Percentiles rank a stretch among this genome's conserved stretches.
phyloP scores from a whole-genome alignment of 2,797 vertebrate genomes.

The Enteromius radiatus region DNA sequence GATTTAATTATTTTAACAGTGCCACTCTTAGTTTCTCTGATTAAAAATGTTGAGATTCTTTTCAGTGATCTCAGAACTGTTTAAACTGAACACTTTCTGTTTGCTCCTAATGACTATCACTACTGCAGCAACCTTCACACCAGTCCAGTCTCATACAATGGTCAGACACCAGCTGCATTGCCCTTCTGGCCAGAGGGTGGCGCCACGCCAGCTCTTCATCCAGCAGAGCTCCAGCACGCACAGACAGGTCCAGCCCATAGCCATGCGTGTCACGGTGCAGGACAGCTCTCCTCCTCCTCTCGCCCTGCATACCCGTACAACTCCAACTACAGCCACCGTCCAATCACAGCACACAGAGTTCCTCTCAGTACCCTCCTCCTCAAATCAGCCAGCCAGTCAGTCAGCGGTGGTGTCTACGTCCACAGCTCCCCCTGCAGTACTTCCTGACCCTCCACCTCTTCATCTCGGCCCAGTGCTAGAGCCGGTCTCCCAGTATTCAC shows the following conservation, averaged over 20 bases:
- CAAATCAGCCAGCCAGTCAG: slow-evolving; percentile 70
- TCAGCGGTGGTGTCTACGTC: slow-evolving; percentile 80
- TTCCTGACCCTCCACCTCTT: slow-evolving; percentile 84
- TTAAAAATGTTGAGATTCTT: neutral
- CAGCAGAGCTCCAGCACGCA: slow-evolving; percentile 78
- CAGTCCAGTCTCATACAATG: slow-evolving; percentile 84
- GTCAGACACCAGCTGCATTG: slow-evolving; percentile 85
- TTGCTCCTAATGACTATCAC: slow-evolving; percentile 6
- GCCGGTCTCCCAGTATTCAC: slow-evolving; percentile 72
- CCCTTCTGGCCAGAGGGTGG: slow-evolving; percentile 79
- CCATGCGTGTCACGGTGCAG: slow-evolving; percentile 81
- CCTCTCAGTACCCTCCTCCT: slow-evolving; percentile 56
- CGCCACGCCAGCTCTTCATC: slow-evolving; percentile 88
- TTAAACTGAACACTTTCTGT: neutral
- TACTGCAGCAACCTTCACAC: slow-evolving; percentile 82
- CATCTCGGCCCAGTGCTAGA: slow-evolving; percentile 70
- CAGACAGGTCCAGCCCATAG: slow-evolving; percentile 88
- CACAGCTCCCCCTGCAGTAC: slow-evolving; percentile 77
- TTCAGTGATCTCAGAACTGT: neutral
- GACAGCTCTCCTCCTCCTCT: slow-evolving; percentile 79
- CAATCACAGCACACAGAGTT: slow-evolving; percentile 63
- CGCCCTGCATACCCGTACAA: slow-evolving; percentile 74
- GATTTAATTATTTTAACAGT: neutral
- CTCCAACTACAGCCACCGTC: slow-evolving; percentile 47
- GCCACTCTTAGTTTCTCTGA: neutral